Base-by-base conservation (phyloP, 2,888 invertebrate genomes). In the Malthinus seriepunctatus region DNA sequence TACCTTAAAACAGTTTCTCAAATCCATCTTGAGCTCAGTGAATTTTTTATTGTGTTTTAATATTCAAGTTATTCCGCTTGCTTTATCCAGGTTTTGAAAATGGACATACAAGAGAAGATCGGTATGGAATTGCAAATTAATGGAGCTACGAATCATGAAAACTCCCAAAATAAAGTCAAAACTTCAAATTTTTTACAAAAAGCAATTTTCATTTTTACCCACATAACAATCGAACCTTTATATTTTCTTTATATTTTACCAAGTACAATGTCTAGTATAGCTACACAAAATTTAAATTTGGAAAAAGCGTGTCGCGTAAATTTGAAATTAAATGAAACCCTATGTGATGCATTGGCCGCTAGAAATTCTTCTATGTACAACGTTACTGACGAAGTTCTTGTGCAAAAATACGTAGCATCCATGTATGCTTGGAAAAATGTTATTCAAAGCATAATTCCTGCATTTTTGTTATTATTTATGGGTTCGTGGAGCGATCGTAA, bases 251-350 rank as follows among this genome's bases (percentile, higher is more conserved):
- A 87, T 71, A 85, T 88, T 42, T 77, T 83, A 66, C 81, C 83
- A 1, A 80, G 79, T 57, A 79, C 82, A 2, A 71, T 84, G 34
- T 86, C 89, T 1, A 84, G 86, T 15, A 72, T 92, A 63, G 90
- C 90, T 11, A 90, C 89, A 46, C 91, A 91, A 76, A 91, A 92
- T 77, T 80, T 92, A 51, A 90, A 89, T 73, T 79, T 92, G 71
- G 91, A 91, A 76, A 92, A 92, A 76, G 91, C 91, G 0, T 92
- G 92, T 73, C 80, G 91, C 61, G 91, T 91, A 1, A 92, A 92
- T 76, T 81, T 91, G 67, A 80, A 79, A 8, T 88, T 87, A 67
- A 82, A 86, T 0, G 84, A 86, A 56, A 83, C 84, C 56, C 82
- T 90, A 3, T 92, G 92, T 74, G 86, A 87, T 68, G 90, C 91